Conservation (phyloP, 2,888 invertebrate species). For the Caenorhabditis becei region DNA sequence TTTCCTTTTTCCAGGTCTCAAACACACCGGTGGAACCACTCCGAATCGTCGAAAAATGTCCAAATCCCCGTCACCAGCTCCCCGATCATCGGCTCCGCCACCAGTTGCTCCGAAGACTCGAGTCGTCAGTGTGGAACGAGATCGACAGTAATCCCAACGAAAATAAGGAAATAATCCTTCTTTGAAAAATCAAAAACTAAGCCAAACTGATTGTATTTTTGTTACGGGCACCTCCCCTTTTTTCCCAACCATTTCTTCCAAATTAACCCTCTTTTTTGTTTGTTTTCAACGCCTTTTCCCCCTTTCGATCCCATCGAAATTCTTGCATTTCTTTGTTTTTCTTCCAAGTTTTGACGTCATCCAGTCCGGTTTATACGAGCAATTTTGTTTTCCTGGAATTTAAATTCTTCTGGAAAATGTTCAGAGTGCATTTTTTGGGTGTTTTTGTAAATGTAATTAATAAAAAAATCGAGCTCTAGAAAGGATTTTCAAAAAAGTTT, state of each 20-base stretch:
- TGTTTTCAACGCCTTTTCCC: background rate
- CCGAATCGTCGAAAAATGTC: slow-evolving; percentile 63
- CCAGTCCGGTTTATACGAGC: background rate
- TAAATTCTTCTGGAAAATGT: too few species aligned
- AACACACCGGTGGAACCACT: slow-evolving; percentile 65
- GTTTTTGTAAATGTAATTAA: too few species aligned
- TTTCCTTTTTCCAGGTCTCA: slow-evolving; percentile 63
- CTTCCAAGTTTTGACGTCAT: slow-evolving; percentile 8
- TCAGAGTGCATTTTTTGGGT: too few species aligned
- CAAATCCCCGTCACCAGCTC: slow-evolving; percentile 63
- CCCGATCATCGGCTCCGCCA: slow-evolving; percentile 65
- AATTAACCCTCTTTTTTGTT: background rate
- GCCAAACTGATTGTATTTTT: background rate
- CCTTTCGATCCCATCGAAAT: background rate
- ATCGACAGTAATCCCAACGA: slow-evolving; percentile 56
- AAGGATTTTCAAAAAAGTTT: background rate
- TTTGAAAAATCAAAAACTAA: background rate
- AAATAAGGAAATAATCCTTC: slow-evolving; percentile 2
- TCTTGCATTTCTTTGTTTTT: background rate
- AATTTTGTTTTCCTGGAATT: too few species aligned
- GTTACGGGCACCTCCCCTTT: background rate
- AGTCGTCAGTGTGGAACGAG: slow-evolving; percentile 69
- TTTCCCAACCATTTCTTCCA: background rate
- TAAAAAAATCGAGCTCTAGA: background rate
- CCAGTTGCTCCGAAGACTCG: slow-evolving; percentile 73